Conservation (phyloP, 2,113 vertebrate genomes). For the Rostratula benghalensis region DNA sequence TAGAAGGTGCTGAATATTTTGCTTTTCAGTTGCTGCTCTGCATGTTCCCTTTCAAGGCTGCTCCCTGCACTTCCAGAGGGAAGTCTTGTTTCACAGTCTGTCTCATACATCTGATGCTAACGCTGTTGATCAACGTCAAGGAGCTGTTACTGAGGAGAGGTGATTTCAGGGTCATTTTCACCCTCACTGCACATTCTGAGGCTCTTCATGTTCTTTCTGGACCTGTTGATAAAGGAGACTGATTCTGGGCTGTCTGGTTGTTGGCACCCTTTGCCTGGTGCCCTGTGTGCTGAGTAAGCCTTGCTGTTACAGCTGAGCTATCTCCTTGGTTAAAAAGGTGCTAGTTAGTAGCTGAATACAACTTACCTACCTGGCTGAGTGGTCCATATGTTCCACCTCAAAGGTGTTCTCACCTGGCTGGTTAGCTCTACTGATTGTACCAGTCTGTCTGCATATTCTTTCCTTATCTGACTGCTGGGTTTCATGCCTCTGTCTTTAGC, state of each 20-base stretch:
- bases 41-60: not conserved
- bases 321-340: not conserved
- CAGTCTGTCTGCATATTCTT: not conserved
- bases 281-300: not conserved
- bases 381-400: not conserved
- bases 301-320: not conserved
- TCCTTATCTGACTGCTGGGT: not conserved
- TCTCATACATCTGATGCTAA: not conserved
- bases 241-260: not conserved
- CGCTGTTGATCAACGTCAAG: not conserved
- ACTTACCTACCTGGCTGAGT: not conserved
- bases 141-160: not conserved
- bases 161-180: not conserved
- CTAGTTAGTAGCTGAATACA: not conserved
- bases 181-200: not conserved
- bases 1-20: not conserved
- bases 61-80: not conserved
- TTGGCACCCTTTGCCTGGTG: not conserved
- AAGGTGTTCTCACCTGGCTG: not conserved
- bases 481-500: not conserved
- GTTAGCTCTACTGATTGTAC: not conserved
- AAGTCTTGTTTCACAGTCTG: not conserved
- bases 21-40: not conserved
- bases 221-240: not conserved
- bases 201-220: not conserved